Conservation (phyloP, 2,113 vertebrate species). For the Callocephalon fimbriatum region DNA sequence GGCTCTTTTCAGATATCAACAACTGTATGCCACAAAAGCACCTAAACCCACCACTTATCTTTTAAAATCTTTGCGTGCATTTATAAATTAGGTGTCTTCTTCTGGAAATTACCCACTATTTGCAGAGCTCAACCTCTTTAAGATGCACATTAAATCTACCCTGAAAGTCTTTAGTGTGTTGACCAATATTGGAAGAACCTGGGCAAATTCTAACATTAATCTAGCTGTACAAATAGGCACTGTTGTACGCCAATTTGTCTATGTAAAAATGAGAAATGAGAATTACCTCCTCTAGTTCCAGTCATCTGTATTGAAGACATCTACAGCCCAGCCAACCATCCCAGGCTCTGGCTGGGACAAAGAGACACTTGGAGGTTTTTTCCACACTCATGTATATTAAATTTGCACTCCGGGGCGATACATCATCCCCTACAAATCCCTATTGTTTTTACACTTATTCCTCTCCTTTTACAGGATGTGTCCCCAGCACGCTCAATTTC, state of each 20-base stretch:
- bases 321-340: neutral
- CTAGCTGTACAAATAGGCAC: neutral
- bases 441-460: neutral
- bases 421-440: neutral
- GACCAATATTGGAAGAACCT: neutral
- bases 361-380: neutral
- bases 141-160: neutral
- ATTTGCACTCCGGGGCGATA: rapidly evolving
- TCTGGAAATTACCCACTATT: neutral
- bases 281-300: neutral
- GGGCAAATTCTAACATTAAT: neutral
- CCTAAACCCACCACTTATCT: neutral
- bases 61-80: neutral
- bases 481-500: neutral
- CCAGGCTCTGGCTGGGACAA: rapidly evolving
- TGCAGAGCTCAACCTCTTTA: neutral
- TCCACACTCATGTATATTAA: neutral
- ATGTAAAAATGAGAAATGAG: neutral
- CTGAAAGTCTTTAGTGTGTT: neutral
- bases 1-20: neutral
- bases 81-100: neutral
- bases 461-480: neutral
- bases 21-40: neutral
- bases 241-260: neutral
- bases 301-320: neutral